Percentiles rank a stretch among this genome's conserved stretches.
These are phyloP conservation scores for Etheostoma cragini DNA, from an alignment of 2,113 vertebrate species.

Conservation along the genomic window DNA sequence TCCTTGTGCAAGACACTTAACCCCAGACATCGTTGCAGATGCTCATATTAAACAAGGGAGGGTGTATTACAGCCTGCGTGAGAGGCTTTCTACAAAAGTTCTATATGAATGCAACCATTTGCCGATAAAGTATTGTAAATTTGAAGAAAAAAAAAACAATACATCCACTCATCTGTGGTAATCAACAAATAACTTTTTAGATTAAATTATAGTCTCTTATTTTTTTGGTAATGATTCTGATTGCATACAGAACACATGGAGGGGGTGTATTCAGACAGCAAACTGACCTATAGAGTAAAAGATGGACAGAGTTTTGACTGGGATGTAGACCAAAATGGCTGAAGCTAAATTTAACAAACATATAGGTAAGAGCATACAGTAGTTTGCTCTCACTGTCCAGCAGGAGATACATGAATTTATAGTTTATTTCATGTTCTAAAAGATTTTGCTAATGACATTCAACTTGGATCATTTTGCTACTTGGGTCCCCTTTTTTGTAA, in stretches of 20 bases:
- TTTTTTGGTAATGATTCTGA: not conserved
- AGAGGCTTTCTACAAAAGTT: too few relatives aligned
- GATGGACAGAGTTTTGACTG: not conserved
- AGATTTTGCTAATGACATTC: not conserved
- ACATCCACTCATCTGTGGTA: not conserved
- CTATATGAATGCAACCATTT: not conserved
- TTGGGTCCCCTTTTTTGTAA: too few relatives aligned
- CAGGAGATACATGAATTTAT: not conserved
- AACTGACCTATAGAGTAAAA: not conserved
- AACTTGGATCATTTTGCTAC: not conserved
- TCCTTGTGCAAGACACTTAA: not conserved
- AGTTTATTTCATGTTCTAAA: not conserved
- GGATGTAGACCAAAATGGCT: not conserved
- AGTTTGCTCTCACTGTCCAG: not conserved
- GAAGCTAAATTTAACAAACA: conserved; percentile 12
- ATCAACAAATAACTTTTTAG: not conserved
- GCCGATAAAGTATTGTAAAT: not conserved
- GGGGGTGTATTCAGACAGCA: not conserved
- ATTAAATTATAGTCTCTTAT: not conserved
- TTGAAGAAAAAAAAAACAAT: not conserved
- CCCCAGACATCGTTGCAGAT: too few relatives aligned
- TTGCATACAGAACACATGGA: not conserved
- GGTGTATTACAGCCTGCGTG: too few relatives aligned
- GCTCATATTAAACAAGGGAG: too few relatives aligned
- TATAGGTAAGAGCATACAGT: not conserved